Evolutionary conservation across 2,888 invertebrate genomes (phyloP).

Genomic region (Cyclophora albipunctata): DNA sequence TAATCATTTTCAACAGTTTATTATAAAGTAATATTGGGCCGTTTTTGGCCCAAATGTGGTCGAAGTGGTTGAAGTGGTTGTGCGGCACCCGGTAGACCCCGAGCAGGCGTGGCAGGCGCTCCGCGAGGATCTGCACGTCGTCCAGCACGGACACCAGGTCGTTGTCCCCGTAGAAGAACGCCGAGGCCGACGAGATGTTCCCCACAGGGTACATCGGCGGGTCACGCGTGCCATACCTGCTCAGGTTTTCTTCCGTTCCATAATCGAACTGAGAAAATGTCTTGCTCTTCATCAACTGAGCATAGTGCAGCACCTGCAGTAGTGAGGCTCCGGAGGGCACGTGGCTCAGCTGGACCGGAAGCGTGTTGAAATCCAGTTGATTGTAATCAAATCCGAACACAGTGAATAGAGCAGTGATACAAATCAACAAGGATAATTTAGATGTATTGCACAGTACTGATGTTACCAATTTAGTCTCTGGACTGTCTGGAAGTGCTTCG

Average conservation of each 20-base stretch:
- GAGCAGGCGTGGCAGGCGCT: not conserved
- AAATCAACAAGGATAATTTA: not conserved
- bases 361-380: not conserved
- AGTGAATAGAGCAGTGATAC: not conserved
- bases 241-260: not conserved
- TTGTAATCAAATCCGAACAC: not conserved
- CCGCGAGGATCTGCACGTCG: not conserved
- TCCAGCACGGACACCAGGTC: not conserved
- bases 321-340: not conserved
- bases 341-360: not conserved
- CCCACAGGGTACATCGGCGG: constrained; percentile 1
- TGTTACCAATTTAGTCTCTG: constrained; percentile 41
- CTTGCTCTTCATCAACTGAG: not conserved
- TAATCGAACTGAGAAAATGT: constrained; percentile 1
- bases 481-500: constrained; percentile 54
- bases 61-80: constrained; percentile 1
- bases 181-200: not conserved
- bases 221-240: not conserved
- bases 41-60: constrained; percentile 1
- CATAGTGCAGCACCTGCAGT: not conserved
- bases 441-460: not conserved
- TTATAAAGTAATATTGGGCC: not conserved
- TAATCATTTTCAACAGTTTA: too few relatives aligned
- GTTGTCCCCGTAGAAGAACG: not conserved
- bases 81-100: not conserved